A percentile compares a stretch with the other conserved stretches of the same genome.
phyloP scores from a whole-genome alignment of 53 echinoderm and acorn worm genomes.

The Glandiceps talaboti region DNA sequence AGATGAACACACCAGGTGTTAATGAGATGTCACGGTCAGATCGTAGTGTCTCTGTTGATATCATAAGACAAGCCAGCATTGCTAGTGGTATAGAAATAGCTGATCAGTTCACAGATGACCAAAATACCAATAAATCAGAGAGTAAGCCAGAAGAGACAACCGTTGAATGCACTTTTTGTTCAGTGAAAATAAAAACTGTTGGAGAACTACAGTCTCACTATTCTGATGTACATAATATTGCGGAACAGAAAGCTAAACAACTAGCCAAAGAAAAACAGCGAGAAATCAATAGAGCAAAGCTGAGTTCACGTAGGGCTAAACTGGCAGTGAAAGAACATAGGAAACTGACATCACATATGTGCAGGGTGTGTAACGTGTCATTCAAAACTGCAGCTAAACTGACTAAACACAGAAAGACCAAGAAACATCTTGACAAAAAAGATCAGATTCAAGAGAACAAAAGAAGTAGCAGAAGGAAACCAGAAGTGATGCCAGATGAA shows the following conservation, averaged over 20 bases:
- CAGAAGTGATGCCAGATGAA: not conserved
- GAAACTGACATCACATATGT: not conserved
- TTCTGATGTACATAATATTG: conserved; percentile 20
- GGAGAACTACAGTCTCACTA: conserved; percentile 13
- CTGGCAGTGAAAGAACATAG: not conserved
- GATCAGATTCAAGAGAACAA: not conserved
- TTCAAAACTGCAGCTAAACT: conserved; percentile 6
- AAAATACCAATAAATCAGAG: not conserved
- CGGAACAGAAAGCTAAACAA: not conserved
- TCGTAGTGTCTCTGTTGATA: conserved; percentile 1
- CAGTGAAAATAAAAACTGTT: conserved; percentile 8
- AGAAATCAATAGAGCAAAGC: not conserved
- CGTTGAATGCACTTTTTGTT: conserved; percentile 23
- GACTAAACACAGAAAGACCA: conserved; percentile 15
- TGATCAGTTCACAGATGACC: conserved; percentile 1
- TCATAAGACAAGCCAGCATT: not conserved
- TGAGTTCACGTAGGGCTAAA: not conserved
- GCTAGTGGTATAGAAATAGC: conserved; percentile 7
- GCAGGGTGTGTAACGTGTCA: conserved; percentile 4
- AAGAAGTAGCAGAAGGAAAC: not conserved
- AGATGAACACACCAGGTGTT: not conserved
- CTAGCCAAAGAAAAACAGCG: not conserved
- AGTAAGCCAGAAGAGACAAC: not conserved
- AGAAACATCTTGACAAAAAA: conserved; percentile 10
- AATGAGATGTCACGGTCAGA: not conserved